A percentile compares a stretch with the other conserved stretches of the same genome.
Evolutionary conservation across 2,113 vertebrate species (phyloP).

Genomic region (Ctenomys sociabilis): DNA sequence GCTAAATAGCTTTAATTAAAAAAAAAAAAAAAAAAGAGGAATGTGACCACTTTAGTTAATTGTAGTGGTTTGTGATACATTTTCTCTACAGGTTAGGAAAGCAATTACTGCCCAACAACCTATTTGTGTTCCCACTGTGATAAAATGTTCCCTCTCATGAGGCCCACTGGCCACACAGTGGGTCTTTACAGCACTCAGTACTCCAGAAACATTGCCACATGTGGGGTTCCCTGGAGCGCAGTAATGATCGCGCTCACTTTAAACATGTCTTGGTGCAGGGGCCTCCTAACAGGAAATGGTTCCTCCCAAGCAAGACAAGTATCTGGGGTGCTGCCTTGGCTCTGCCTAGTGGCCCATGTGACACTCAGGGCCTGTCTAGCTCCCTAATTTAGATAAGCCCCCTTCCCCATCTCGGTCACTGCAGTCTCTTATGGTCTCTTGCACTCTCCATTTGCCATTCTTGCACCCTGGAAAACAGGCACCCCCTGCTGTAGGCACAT

Average conservation of each 20-base stretch:
- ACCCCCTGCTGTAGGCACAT: neutral
- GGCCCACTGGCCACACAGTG: neutral
- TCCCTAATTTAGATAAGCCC: neutral
- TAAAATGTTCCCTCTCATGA: conserved; percentile 70
- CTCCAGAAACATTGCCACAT: neutral
- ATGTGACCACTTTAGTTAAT: conserved; percentile 71
- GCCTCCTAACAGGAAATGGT: neutral
- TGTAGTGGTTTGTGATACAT: conserved; percentile 67
- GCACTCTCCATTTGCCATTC: neutral
- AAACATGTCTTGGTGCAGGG: neutral
- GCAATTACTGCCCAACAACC: conserved; percentile 74
- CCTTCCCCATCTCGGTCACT: neutral
- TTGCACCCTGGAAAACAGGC: neutral
- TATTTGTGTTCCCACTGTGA: conserved; percentile 55
- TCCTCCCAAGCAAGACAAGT: neutral
- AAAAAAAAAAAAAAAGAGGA: no score
- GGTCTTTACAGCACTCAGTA: conserved; percentile 53
- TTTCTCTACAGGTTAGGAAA: conserved; percentile 71
- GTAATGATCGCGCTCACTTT: neutral
- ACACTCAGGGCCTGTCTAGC: neutral
- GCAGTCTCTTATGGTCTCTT: neutral
- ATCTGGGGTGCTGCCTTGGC: neutral
- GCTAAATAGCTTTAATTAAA: conserved; percentile 69
- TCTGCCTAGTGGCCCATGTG: neutral
- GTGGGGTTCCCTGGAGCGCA: neutral